Base-by-base conservation (phyloP, 2,113 vertebrate species). In the Coptodon rendalli region DNA sequence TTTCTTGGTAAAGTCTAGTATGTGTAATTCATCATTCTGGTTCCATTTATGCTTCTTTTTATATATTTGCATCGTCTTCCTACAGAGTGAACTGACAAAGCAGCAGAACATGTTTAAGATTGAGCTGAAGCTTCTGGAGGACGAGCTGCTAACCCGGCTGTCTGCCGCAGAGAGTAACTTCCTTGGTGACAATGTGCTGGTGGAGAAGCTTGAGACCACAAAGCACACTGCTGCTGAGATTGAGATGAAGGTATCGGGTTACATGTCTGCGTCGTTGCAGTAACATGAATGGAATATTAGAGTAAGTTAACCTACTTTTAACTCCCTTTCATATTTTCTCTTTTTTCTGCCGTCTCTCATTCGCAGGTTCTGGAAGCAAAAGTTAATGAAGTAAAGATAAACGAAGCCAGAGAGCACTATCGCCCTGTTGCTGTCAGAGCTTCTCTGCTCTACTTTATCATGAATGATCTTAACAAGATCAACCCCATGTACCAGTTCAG, bases 51-150 rank as follows among this genome's bases (percentile, higher is more conserved):
- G 3, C 9, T 38, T 52, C 16, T 27, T 38, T 53, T 22, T 36
- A 34, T 34, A 13, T 31, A 3, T 52, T 57, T 90, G 34, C 40
- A 10, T 86, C 0, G 17, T 56, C 63, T 54, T 9, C 53, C 45
- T 80, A 89, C 94, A 97, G 95, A 95, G 95, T 90, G 95, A 97
- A 56, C 89, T 97, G 82, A 94, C 95, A 86, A 97, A 96, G 93
- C 96, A 97, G 92, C 96, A 97, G 96, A 97, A 97, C 89, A 93
- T 96, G 89, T 98, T 97, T 94, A 96, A 97, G 96, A 97, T 97
- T 53, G 94, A 97, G 90, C 92, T 98, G 95, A 97, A 97, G 95
- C 96, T 96, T 76, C 94, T 97, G 94, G 96, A 97, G 92, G 96
- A 97, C 82, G 96, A 97, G 94, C 93, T 97, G 89, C 93, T 94